Evolutionary conservation across 2,113 vertebrate species (phyloP).

Genomic region (Erythrocebus patas): DNA sequence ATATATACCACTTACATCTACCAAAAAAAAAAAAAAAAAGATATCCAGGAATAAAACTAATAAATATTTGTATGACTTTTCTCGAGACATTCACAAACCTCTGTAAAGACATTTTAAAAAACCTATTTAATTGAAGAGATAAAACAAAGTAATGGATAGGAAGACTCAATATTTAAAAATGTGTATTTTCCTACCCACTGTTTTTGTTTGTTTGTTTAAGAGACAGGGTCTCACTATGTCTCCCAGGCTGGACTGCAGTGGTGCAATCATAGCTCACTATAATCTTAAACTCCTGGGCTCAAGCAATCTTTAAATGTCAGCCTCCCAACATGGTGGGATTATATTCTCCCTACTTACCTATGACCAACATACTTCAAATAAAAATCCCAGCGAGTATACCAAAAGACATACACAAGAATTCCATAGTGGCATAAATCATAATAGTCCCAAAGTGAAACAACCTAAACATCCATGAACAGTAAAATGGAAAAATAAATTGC

Average conservation of each 20-base stretch:
- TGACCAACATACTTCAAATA: neutral
- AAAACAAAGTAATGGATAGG: neutral
- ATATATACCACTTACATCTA: neutral
- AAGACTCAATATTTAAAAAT: neutral
- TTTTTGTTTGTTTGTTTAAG: no score
- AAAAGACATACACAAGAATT: slow-evolving; percentile 29
- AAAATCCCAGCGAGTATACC: neutral
- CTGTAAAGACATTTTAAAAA: neutral
- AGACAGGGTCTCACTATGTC: no score
- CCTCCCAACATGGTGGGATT: no score
- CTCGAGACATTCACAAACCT: neutral
- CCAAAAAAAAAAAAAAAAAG: neutral
- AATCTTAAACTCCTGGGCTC: no score
- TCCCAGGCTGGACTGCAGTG: no score
- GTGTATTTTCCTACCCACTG: neutral
- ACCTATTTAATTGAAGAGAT: neutral
- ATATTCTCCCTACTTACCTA: neutral
- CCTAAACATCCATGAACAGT: neutral
- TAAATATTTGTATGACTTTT: neutral
- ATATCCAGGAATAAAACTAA: neutral
- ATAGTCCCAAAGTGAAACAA: slow-evolving; percentile 26
- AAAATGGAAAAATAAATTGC: neutral
- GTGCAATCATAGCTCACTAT: no score
- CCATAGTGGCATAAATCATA: neutral
- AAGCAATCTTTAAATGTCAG: no score